phyloP scores from a whole-genome alignment of 2,113 vertebrate genomes.

The Baryphthengus martii region DNA sequence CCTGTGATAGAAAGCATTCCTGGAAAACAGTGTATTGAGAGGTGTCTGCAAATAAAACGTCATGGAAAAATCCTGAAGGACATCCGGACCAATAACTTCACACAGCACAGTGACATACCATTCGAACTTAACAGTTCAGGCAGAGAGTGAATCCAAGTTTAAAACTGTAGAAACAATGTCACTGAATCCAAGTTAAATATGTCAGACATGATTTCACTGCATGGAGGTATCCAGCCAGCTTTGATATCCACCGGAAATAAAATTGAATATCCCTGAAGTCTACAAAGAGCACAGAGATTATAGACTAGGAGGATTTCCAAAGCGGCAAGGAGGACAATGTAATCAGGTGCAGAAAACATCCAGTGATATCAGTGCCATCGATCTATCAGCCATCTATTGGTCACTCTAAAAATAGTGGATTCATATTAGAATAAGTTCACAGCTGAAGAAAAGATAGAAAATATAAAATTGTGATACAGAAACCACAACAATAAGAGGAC shows the following conservation, averaged over 20 bases:
- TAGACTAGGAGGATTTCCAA: not conserved
- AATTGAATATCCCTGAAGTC: not conserved
- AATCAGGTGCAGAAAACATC: not conserved
- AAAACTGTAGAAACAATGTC: not conserved
- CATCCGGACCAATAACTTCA: not conserved
- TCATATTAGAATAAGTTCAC: not conserved
- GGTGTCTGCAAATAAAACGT: not conserved
- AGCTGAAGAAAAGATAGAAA: not conserved
- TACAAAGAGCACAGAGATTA: not conserved
- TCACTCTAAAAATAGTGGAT: not conserved
- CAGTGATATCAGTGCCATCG: not conserved
- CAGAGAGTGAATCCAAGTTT: not conserved
- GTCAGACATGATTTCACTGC: not conserved
- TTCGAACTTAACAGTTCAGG: not conserved
- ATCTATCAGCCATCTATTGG: not conserved
- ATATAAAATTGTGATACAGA: not conserved
- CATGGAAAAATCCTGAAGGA: not conserved
- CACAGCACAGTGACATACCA: not conserved
- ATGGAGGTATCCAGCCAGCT: not conserved
- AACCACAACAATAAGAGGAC: not conserved
- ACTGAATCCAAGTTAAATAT: not conserved
- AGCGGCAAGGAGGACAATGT: not conserved
- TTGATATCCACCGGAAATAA: not conserved
- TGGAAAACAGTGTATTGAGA: not conserved
- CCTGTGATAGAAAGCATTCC: not conserved